phyloP scores from a whole-genome alignment of 2,888 invertebrate genomes.

The Bursaphelenchus okinawaensis region DNA sequence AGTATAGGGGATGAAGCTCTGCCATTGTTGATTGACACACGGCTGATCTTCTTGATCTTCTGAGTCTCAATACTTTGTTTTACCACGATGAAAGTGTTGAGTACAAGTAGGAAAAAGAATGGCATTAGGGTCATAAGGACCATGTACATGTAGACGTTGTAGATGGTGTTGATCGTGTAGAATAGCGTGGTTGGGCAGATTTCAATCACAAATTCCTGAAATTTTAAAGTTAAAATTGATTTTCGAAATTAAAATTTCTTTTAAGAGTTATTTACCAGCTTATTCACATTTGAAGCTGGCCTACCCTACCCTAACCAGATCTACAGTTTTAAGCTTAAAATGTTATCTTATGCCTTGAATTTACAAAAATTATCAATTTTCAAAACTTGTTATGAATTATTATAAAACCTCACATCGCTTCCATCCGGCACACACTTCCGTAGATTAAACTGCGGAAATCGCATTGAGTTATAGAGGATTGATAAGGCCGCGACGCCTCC shows the following conservation, averaged over 20 bases:
- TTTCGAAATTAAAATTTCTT: not conserved
- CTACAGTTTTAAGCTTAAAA: no score
- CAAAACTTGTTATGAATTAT: not conserved
- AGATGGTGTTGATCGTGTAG: conserved; percentile 48
- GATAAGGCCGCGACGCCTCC: conserved; percentile 37
- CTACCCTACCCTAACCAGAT: no score
- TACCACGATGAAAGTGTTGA: conserved; percentile 55
- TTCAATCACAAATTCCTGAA: conserved; percentile 52
- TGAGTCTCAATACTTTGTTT: conserved; percentile 32
- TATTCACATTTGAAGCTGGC: no score
- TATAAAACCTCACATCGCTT: not conserved
- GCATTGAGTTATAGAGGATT: conserved; percentile 53
- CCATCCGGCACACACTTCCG: conserved; percentile 48
- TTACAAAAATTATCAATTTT: no score
- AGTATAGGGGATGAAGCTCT: not conserved
- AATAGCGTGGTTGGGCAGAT: conserved; percentile 56
- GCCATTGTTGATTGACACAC: not conserved
- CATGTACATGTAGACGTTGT: conserved; percentile 54
- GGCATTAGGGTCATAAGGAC: conserved; percentile 57
- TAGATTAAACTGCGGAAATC: conserved; percentile 57
- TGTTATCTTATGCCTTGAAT: no score
- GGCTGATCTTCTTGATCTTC: conserved; percentile 11
- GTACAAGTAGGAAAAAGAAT: conserved; percentile 53
- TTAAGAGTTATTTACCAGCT: no score
- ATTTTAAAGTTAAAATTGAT: not conserved